These are phyloP conservation scores for Anoura caudifer DNA, from an alignment of 2,113 vertebrate species.

Conservation along the genomic window DNA sequence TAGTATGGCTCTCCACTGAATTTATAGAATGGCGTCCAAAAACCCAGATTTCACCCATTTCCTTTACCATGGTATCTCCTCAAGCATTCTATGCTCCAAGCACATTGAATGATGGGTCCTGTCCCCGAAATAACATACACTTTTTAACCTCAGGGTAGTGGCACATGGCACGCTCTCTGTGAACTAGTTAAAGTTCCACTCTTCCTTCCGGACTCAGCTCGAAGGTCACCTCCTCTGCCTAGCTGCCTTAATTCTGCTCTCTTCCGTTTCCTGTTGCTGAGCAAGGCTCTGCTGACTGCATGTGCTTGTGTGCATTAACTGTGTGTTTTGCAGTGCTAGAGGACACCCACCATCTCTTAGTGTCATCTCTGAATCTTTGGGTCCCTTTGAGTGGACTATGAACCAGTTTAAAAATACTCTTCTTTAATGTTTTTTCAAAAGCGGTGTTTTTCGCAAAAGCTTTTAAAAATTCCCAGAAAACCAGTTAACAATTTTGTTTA, in stretches of 20 bases:
- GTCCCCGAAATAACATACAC: neutral
- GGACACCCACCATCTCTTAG: neutral
- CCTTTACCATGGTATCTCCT: neutral
- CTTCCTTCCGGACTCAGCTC: neutral
- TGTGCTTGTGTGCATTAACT: neutral
- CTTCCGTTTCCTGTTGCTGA: neutral
- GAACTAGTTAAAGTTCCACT: neutral
- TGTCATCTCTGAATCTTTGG: neutral
- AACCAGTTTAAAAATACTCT: slow-evolving; percentile 41
- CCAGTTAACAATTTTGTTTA: slow-evolving; percentile 41
- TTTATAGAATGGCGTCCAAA: neutral
- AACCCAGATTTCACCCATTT: neutral
- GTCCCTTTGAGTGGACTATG: neutral
- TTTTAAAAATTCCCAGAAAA: slow-evolving; percentile 44
- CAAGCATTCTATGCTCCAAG: neutral
- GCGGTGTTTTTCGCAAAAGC: neutral
- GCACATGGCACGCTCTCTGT: neutral
- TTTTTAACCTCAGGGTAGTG: neutral
- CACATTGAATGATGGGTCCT: neutral
- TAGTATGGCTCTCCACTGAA: neutral
- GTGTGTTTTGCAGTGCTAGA: neutral
- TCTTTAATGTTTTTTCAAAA: slow-evolving; percentile 18
- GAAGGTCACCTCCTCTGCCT: neutral
- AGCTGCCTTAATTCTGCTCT: neutral
- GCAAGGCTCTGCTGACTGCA: neutral